Conservation (phyloP, 1,140 invertebrate species). For the Riptortus pedestris region DNA sequence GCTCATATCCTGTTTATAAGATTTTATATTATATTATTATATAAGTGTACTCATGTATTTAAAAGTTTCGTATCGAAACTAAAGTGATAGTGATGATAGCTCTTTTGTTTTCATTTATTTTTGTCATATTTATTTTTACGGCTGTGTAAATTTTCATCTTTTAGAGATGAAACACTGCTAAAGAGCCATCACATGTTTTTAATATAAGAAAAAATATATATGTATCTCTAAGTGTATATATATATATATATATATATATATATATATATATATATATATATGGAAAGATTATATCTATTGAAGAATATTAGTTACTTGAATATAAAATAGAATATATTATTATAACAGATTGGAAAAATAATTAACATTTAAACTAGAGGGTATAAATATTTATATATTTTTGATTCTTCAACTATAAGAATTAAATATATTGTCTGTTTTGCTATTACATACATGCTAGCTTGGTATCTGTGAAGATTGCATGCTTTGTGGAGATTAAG, state of each 20-base stretch:
- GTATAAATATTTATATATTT: neutral
- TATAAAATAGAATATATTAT: too few relatives aligned
- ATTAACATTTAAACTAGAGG: conserved; percentile 2
- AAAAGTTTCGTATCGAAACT: conserved; percentile 14
- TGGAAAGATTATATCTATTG: neutral
- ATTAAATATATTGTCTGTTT: conserved; percentile 11
- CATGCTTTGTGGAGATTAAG: conserved; percentile 9
- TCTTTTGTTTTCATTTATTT: neutral
- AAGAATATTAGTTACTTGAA: neutral
- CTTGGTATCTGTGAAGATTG: neutral
- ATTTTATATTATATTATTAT: conserved; percentile 17
- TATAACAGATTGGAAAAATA: conserved; percentile 6
- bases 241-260: conserved; percentile 4
- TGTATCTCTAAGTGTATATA: neutral
- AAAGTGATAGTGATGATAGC: conserved; percentile 10
- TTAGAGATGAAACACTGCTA: conserved; percentile 12
- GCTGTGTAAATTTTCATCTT: conserved; percentile 7
- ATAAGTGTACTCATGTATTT: conserved; percentile 1
- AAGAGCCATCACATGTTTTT: conserved; percentile 13
- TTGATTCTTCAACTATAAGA: neutral
- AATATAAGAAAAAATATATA: neutral
- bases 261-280: neutral
- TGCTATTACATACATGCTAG: conserved; percentile 1
- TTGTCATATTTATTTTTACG: conserved; percentile 2
- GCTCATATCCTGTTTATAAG: conserved; percentile 14